phyloP scores from a whole-genome alignment of 2,888 invertebrate genomes.

The Dynastes maya region DNA sequence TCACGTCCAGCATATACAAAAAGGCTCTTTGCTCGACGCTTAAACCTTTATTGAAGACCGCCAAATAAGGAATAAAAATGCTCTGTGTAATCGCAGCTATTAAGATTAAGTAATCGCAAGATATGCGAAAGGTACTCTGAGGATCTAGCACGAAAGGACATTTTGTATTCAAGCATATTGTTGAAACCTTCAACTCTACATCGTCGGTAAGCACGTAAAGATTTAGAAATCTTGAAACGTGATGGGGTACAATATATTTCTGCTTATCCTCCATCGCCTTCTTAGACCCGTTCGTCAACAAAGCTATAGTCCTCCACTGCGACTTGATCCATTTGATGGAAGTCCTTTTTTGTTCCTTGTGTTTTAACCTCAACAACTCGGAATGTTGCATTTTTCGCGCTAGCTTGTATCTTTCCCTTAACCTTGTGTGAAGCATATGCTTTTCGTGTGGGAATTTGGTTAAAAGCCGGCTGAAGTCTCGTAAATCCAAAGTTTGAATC shows the following conservation, averaged over 20 bases:
- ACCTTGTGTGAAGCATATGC: constrained; percentile 11
- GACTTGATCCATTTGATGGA: constrained; percentile 49
- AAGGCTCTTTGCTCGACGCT: constrained; percentile 32
- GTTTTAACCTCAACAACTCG: constrained; percentile 37
- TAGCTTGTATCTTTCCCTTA: constrained; percentile 23
- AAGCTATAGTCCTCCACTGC: constrained; percentile 45
- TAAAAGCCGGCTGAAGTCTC: constrained; percentile 11
- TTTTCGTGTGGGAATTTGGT: constrained; percentile 24
- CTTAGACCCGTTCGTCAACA: constrained; percentile 2
- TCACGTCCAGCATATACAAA: constrained; percentile 51
- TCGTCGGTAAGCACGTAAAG: constrained; percentile 58
- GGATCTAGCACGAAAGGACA: constrained; percentile 73
- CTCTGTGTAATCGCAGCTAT: constrained; percentile 46
- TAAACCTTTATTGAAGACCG: constrained; percentile 50
- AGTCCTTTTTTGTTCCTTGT: constrained; percentile 42
- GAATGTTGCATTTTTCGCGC: constrained; percentile 41
- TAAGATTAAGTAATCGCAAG: constrained; percentile 51
- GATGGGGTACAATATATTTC: constrained; percentile 39
- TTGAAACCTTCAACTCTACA: constrained; percentile 61
- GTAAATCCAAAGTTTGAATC: constrained; percentile 65
- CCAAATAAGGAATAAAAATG: constrained; percentile 54
- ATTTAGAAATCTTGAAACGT: constrained; percentile 56
- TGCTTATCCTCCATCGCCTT: constrained; percentile 33
- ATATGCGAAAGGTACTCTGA: constrained; percentile 68
- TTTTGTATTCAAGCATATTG: constrained; percentile 66